Conservation (phyloP, 2,113 vertebrate genomes). For the Salvelinus fontinalis region DNA sequence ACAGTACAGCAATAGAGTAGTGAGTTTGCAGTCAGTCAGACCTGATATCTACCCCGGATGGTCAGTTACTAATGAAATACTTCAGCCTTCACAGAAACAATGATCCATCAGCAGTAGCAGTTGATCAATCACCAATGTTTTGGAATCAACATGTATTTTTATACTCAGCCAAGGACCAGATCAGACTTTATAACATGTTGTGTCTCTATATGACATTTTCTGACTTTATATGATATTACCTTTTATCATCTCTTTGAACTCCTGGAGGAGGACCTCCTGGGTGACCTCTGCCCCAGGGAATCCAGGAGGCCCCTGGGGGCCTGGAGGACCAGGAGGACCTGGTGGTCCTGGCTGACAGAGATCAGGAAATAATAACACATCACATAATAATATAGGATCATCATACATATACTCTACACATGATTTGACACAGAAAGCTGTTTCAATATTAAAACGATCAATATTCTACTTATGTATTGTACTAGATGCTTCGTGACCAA, state of each 20-base stretch:
- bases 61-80: too few species aligned
- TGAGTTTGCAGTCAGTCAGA: too few species aligned
- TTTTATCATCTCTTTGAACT: conserved; percentile 90
- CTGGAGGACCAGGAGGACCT: conserved; percentile 84
- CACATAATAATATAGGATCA: background rate
- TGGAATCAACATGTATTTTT: background rate
- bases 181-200: background rate
- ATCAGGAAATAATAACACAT: background rate
- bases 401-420: background rate
- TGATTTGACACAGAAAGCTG: background rate
- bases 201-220: too few species aligned
- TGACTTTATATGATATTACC: conserved; percentile 63
- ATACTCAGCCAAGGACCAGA: background rate
- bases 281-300: conserved; percentile 83
- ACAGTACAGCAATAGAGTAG: too few species aligned
- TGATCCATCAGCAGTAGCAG: background rate
- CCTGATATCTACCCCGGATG: too few species aligned
- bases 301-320: conserved; percentile 82
- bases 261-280: conserved; percentile 83
- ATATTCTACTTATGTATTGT: background rate
- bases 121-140: background rate
- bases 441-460: background rate
- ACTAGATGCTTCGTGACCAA: background rate
- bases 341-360: conserved; percentile 79
- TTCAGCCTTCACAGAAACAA: background rate